Evolutionary conservation across 2,797 vertebrate genomes (phyloP).

Genomic region (Propithecus deckenii): DNA sequence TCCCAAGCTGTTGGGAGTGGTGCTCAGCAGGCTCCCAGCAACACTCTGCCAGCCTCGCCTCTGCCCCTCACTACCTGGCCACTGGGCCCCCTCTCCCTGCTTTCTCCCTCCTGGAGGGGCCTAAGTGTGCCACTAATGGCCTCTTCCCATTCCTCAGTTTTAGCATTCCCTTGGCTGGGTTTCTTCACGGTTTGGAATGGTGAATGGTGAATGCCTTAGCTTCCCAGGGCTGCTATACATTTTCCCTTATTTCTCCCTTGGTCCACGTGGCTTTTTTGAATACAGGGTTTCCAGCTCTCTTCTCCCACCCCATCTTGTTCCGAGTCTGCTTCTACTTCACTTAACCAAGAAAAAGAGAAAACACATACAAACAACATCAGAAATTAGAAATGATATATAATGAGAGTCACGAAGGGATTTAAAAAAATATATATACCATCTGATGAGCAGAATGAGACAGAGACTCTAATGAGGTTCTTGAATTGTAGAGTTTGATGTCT

Average conservation of each 20-base stretch:
- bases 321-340: not conserved
- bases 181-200: not conserved
- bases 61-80: not conserved
- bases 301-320: not conserved
- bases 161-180: not conserved
- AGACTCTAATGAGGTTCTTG: not conserved
- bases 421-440: not conserved
- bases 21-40: accelerated
- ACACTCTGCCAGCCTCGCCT: not conserved
- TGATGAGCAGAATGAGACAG: accelerated
- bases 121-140: not conserved
- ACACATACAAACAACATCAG: not conserved
- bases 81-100: not conserved
- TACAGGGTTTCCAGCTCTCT: not conserved
- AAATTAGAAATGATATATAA: not conserved
- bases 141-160: not conserved
- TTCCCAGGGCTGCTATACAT: not conserved
- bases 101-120: not conserved
- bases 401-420: not conserved
- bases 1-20: too few species aligned
- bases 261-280: not conserved
- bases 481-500: not conserved
- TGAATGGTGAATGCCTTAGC: not conserved
- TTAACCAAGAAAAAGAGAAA: not conserved
- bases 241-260: not conserved